Evolutionary conservation across 2,888 invertebrate species (phyloP).

Genomic region (Harpalus rufipes): DNA sequence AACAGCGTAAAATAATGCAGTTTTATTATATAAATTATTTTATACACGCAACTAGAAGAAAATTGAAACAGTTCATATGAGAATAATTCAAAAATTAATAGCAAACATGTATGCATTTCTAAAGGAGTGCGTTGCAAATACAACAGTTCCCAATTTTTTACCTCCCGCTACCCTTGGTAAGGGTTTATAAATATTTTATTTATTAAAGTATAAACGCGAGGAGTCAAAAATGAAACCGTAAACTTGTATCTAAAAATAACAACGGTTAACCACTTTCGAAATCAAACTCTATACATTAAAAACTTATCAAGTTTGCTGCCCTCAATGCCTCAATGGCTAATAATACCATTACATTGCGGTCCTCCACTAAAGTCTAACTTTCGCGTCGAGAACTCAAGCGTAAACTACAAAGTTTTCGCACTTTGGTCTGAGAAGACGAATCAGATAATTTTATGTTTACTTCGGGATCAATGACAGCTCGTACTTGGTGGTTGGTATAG

Average conservation of each 20-base stretch:
- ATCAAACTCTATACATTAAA: neutral
- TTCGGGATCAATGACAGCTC: neutral
- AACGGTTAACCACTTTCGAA: conserved; percentile 5
- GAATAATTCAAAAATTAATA: too few species aligned
- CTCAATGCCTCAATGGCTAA: neutral
- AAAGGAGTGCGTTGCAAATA: too few species aligned
- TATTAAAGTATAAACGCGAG: neutral
- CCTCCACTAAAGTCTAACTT: neutral
- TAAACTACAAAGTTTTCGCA: conserved; percentile 12
- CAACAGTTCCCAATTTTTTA: too few species aligned
- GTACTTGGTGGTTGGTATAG: neutral
- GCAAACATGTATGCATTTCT: too few species aligned
- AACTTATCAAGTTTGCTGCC: conserved; percentile 26
- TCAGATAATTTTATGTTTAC: conserved; percentile 8
- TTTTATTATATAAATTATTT: too few species aligned
- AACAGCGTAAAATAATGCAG: too few species aligned
- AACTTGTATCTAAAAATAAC: conserved; percentile 2
- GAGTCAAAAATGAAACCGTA: neutral
- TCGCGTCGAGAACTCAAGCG: neutral
- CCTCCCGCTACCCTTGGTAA: too few species aligned
- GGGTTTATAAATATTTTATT: too few species aligned
- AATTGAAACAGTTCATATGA: too few species aligned
- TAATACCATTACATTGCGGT: conserved; percentile 26
- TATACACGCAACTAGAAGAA: too few species aligned
- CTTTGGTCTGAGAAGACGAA: neutral